Base-by-base conservation (phyloP, 2,888 invertebrate species). In the Hesperia comma region DNA sequence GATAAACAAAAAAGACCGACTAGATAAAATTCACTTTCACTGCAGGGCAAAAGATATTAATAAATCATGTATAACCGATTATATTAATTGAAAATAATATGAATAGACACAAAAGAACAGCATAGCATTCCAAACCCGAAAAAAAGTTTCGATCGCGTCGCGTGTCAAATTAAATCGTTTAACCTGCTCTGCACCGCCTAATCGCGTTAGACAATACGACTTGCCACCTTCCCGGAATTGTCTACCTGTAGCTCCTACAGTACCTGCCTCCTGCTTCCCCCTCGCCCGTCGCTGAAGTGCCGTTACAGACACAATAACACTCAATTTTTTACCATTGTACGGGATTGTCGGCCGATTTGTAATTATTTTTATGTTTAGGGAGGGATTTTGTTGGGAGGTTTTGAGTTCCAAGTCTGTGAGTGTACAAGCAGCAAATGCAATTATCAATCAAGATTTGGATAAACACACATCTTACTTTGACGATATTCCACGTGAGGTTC, bases 161-260 rank as follows among this genome's bases (percentile, higher is more conserved):
- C 17, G 37, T 37, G 37, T 37, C 37, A 37, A 55, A 55, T 55
- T 55, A 55, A 55, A 32, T 55, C 55, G 33, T 37, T n/a, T 37
- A 55, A 55, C 55, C 55, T 55, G 55, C 37, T 14, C 19, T 12
- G 51, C 12, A 12, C 12, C 51, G 51, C 21, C 15, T 37, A 15
- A 15, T 37, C 17, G 55, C 37, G 17, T 33, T 55, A 55, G 26
- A 55, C 55, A 55, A 55, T 55, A 37, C 15, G 8, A 10, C 10
- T 32, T 15, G 43, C 7, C 55, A 17, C 55, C 55, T 55, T 55
- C 55, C 55, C 37, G 37, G 55, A 55, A 55, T 37, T 12, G n/a
- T 17, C 33, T 55, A 55, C 55, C 55, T 55, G 55, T 14, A 8
- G 19, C 17, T 12, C 55, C 55, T n/a, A 8, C 53, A 14, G 10